Base-by-base conservation (phyloP, 2,113 vertebrate species). In the Coregonus clupeaformis region DNA sequence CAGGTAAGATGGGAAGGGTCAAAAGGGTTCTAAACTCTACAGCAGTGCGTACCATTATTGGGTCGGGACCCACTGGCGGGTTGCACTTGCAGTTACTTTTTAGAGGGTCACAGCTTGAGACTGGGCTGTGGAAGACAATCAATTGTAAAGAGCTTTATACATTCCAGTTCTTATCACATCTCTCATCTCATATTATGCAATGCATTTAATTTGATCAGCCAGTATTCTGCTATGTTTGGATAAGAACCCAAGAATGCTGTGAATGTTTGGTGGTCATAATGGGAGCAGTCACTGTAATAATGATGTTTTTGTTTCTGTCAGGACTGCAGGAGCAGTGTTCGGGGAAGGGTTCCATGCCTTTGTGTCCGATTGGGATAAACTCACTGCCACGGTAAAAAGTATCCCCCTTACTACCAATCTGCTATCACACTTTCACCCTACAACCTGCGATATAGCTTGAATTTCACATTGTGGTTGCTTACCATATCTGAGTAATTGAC, bases 331-430 rank as follows among this genome's bases (percentile, higher is more conserved):
- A 6, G 91, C 96, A 9, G 93, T 99, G 80, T 98, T 99, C 29
- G 98, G 97, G 52, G 97, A 99, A 92, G 97, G 98, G 73, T 99
- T 99, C 82, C 93, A 93, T 24, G 93, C 95, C 71, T 99, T 99
- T 74, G 93, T 97, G 14, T 98, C 98, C 0, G 97, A 99, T 92
- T 97, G 97, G 98, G 97, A 99, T 85, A 97, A 97, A 94, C 95
- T 99, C 66, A 98, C 96, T 0, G 97, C 97, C 74, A 96, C 98
- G 76, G 98, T 99, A 81, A 94, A 89, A 14, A 3, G 13, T 42
- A 3, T 11, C 25, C 57, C 20, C 60, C 14, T 64, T 71, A 24
- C 57, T 68, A 76, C 71, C 16, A 13, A 65, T 29, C 24, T 65
- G 9, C 6, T 25, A 63, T 63, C 24, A 25, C 62, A 25, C 62